Evolutionary conservation across 2,888 invertebrate genomes (phyloP).

Genomic region (Spodoptera littoralis): DNA sequence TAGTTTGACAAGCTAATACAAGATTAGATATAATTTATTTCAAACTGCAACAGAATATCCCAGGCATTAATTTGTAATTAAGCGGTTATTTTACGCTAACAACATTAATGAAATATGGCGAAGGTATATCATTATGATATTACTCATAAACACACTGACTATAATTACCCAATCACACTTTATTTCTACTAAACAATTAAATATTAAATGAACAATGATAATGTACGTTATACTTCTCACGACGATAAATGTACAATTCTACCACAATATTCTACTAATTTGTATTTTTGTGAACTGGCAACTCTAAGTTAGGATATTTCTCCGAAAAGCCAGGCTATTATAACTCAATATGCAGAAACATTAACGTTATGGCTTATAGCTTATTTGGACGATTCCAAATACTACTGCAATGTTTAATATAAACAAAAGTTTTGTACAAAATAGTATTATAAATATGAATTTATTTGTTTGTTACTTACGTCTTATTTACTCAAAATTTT

Average conservation of each 20-base stretch:
- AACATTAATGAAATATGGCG: no score
- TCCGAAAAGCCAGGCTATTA: conserved; percentile 68
- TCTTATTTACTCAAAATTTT: no score
- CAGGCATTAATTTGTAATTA: no score
- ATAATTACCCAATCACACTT: no score
- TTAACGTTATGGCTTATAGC: conserved; percentile 37
- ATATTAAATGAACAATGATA: not conserved
- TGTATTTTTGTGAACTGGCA: conserved; percentile 28
- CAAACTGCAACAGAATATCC: no score
- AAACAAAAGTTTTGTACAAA: conserved; percentile 28
- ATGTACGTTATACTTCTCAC: not conserved
- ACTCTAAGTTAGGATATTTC: conserved; percentile 58
- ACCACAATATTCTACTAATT: not conserved
- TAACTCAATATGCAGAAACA: conserved; percentile 65
- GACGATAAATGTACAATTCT: not conserved
- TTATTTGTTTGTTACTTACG: no score
- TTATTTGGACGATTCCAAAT: conserved; percentile 27
- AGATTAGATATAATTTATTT: no score
- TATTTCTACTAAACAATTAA: not conserved
- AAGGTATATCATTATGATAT: no score
- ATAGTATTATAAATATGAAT: no score
- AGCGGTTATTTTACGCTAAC: no score
- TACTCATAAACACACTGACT: no score
- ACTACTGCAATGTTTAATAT: conserved; percentile 30
- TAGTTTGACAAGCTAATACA: no score